Conservation (phyloP, 2,888 invertebrate genomes). For the Coenonympha arcania region DNA sequence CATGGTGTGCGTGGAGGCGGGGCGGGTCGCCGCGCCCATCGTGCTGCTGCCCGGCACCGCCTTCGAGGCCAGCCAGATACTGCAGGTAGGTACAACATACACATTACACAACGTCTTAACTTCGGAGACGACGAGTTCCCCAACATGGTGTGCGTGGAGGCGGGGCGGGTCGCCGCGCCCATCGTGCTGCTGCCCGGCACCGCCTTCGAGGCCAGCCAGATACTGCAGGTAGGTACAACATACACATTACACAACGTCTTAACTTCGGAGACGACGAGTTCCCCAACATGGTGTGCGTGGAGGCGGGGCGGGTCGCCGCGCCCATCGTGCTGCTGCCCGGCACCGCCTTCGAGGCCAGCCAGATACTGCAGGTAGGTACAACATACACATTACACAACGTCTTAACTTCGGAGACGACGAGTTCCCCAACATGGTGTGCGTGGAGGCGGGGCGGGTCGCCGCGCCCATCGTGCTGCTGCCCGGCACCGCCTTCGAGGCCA, state of each 20-base stretch:
- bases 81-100: no score
- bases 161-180: slow-evolving; percentile 90
- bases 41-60: slow-evolving; percentile 91
- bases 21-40: slow-evolving; percentile 90
- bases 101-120: no score
- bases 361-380: slow-evolving; percentile 91
- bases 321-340: slow-evolving; percentile 91
- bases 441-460: slow-evolving; percentile 93
- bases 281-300: slow-evolving; percentile 96
- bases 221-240: slow-evolving; percentile 90
- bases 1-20: slow-evolving; percentile 97
- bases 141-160: slow-evolving; percentile 96
- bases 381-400: no score
- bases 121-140: slow-evolving; percentile 98
- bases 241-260: no score
- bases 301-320: slow-evolving; percentile 91
- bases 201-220: slow-evolving; percentile 93
- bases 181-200: slow-evolving; percentile 91
- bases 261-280: slow-evolving; percentile 98
- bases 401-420: slow-evolving; percentile 98
- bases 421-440: slow-evolving; percentile 96
- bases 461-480: slow-evolving; percentile 90
- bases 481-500: slow-evolving; percentile 92
- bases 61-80: slow-evolving; percentile 91
- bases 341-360: slow-evolving; percentile 92